Conservation (phyloP, 2,113 vertebrate genomes). For the Plestiodon gilberti region DNA sequence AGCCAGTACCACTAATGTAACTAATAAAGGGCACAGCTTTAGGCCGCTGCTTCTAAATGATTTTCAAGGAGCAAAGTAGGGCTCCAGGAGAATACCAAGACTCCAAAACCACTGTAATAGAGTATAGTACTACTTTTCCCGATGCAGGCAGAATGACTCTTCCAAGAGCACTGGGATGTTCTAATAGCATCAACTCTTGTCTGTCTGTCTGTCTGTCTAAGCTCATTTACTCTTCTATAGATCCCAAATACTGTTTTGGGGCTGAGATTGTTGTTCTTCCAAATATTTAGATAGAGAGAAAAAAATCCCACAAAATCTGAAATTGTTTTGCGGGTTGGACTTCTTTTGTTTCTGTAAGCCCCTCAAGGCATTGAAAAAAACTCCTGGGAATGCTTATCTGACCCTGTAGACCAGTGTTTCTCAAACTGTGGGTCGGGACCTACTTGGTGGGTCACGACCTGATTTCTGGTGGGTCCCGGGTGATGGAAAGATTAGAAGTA, state of each 20-base stretch:
- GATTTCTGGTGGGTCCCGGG: no score
- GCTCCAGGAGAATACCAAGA: no score
- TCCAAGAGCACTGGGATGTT: neutral
- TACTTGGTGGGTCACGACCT: no score
- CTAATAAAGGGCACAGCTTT: no score
- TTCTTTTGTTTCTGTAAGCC: neutral
- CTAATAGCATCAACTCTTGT: neutral
- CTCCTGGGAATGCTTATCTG: neutral
- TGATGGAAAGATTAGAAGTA: no score
- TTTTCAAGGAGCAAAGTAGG: no score
- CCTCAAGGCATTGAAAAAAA: neutral
- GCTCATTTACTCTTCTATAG: neutral
- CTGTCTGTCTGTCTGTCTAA: neutral
- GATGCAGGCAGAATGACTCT: neutral
- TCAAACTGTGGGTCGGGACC: no score
- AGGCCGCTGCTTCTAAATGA: no score
- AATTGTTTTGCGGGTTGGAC: neutral
- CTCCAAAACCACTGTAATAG: no score
- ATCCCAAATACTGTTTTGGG: neutral
- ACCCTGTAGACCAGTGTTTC: no score
- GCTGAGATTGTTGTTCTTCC: neutral
- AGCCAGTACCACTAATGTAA: no score
- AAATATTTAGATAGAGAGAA: neutral
- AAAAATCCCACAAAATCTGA: neutral
- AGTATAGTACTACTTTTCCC: no score